Conservation (phyloP, 2,888 invertebrate genomes). For the Morpho deidamia region DNA sequence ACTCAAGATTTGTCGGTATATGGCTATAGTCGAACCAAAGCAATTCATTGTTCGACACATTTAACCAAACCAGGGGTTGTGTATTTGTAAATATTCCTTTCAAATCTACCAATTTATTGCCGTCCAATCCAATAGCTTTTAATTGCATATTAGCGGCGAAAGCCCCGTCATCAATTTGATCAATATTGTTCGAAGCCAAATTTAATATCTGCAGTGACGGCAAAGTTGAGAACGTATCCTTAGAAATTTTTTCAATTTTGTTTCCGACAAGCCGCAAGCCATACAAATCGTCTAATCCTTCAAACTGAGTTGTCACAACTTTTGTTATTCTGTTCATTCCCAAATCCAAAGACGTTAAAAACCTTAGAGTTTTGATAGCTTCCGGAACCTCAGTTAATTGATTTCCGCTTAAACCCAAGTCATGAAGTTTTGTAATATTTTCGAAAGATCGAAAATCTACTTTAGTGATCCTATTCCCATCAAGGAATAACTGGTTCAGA, state of each 20-base stretch:
- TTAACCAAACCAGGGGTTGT: slow-evolving; percentile 87
- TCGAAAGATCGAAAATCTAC: slow-evolving; percentile 85
- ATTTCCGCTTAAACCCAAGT: slow-evolving; percentile 87
- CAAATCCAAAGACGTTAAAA: slow-evolving; percentile 87
- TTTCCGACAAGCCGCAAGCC: slow-evolving; percentile 89
- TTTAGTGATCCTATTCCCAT: slow-evolving; percentile 84
- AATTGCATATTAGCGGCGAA: slow-evolving; percentile 86
- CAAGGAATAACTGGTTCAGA: slow-evolving; percentile 84
- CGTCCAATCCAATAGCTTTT: slow-evolving; percentile 86
- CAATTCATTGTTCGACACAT: slow-evolving; percentile 88
- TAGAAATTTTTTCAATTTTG: slow-evolving; percentile 85
- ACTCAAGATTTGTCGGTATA: slow-evolving; percentile 85
- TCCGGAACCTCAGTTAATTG: slow-evolving; percentile 83
- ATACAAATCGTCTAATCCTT: slow-evolving; percentile 85
- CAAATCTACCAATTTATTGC: slow-evolving; percentile 87
- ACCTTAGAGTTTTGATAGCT: slow-evolving; percentile 83
- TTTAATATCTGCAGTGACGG: slow-evolving; percentile 87
- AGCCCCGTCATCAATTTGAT: slow-evolving; percentile 86
- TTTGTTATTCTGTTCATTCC: slow-evolving; percentile 88
- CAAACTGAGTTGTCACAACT: slow-evolving; percentile 84
- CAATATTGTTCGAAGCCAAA: slow-evolving; percentile 87
- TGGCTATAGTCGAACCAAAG: slow-evolving; percentile 90
- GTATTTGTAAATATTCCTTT: slow-evolving; percentile 87
- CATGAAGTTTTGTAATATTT: slow-evolving; percentile 87
- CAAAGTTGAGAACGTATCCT: slow-evolving; percentile 84